phyloP scores from a whole-genome alignment of 2,797 vertebrate species.

The Macrochelys suwanniensis region DNA sequence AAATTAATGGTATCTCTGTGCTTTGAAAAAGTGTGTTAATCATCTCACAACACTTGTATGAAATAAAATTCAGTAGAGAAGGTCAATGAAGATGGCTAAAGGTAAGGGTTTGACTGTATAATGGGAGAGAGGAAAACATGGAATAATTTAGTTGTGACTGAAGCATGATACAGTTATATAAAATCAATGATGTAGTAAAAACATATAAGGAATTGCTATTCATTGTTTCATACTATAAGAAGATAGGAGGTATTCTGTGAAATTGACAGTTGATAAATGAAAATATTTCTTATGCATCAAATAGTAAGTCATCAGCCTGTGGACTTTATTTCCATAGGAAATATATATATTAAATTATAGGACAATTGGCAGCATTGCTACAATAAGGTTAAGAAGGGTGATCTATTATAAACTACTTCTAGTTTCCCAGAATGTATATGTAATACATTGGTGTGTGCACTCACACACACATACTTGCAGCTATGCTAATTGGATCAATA shows the following conservation, averaged over 20 bases:
- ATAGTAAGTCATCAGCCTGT: conserved; percentile 54
- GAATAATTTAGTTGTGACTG: conserved; percentile 43
- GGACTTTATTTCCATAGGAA: conserved; percentile 68
- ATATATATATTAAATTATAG: conserved; percentile 49
- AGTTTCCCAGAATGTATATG: conserved; percentile 35
- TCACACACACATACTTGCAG: not conserved
- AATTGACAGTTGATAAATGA: conserved; percentile 52
- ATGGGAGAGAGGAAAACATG: not conserved
- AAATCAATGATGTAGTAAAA: conserved; percentile 44
- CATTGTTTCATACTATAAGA: conserved; percentile 45
- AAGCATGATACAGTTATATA: conserved; percentile 26
- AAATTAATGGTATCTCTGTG: not conserved
- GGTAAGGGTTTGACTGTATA: not conserved
- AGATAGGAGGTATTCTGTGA: conserved; percentile 27
- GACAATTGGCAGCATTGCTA: conserved; percentile 52
- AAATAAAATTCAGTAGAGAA: not conserved
- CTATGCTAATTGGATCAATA: conserved; percentile 19
- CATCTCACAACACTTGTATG: not conserved
- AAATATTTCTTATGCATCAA: conserved; percentile 44
- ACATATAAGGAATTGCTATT: conserved; percentile 50
- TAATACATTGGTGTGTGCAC: not conserved
- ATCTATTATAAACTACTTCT: conserved; percentile 13
- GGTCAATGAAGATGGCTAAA: not conserved
- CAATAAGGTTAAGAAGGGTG: conserved; percentile 23
- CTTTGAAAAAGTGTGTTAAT: not conserved